phyloP scores from a whole-genome alignment of 1,140 invertebrate genomes.

The Solenopsis invicta region DNA sequence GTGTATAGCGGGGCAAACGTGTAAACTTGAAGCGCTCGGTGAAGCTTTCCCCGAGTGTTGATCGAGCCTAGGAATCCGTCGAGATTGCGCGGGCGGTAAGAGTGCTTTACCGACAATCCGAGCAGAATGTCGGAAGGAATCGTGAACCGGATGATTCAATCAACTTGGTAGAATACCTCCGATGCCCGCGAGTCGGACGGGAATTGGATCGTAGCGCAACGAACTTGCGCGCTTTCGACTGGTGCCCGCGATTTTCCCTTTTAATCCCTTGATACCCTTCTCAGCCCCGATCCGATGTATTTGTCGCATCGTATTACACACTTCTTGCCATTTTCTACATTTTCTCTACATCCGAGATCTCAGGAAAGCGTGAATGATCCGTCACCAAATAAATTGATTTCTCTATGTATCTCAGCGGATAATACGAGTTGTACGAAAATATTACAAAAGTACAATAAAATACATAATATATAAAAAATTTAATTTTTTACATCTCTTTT shows the following conservation, averaged over 20 bases:
- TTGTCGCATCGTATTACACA: conserved; percentile 48
- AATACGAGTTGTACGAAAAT: too few species aligned
- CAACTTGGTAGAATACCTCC: conserved; percentile 63
- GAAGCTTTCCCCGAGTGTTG: conserved; percentile 60
- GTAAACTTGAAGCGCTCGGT: conserved; percentile 41
- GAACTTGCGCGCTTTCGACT: conserved; percentile 50
- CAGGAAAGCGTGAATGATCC: neutral
- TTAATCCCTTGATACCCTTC: conserved; percentile 47
- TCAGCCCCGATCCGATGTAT: conserved; percentile 24
- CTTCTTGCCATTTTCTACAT: neutral
- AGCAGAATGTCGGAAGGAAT: conserved; percentile 65
- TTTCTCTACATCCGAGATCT: neutral
- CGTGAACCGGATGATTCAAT: conserved; percentile 60
- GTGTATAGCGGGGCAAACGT: conserved; percentile 19
- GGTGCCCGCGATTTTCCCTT: conserved; percentile 45
- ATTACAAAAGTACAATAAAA: neutral
- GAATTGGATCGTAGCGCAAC: conserved; percentile 60
- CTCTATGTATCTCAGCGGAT: too few species aligned
- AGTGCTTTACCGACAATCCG: conserved; percentile 58
- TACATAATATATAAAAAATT: neutral
- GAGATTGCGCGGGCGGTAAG: conserved; percentile 53
- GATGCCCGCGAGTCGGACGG: conserved; percentile 45
- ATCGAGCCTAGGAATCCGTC: conserved; percentile 67
- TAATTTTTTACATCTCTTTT: neutral
- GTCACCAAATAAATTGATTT: neutral